Conservation (phyloP, 2,113 vertebrate species). For the Mixornis gularis region DNA sequence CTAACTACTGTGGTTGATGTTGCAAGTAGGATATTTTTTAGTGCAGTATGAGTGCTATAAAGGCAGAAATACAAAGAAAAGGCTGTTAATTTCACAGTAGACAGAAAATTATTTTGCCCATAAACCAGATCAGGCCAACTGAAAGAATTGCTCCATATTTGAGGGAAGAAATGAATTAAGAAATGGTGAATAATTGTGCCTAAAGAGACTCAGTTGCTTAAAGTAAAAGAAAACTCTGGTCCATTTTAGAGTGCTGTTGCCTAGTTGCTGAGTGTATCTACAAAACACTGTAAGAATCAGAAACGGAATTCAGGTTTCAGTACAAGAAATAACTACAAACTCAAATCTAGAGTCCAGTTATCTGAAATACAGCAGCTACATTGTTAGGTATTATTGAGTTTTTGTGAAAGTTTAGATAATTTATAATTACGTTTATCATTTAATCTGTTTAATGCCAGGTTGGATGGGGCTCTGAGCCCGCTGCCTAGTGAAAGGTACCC, state of each 20-base stretch:
- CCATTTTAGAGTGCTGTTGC: not conserved
- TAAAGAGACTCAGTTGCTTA: conserved; percentile 4
- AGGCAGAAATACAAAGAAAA: not conserved
- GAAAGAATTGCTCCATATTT: not conserved
- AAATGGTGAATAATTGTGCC: not conserved
- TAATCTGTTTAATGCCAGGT: not conserved
- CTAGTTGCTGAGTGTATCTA: not conserved
- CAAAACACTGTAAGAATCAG: not conserved
- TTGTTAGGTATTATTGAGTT: not conserved
- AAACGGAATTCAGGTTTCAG: not conserved
- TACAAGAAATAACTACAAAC: not conserved
- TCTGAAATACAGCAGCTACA: not conserved
- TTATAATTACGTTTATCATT: not conserved
- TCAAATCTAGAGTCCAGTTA: not conserved
- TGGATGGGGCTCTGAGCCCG: not conserved
- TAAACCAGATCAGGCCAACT: not conserved
- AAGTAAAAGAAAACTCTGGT: not conserved
- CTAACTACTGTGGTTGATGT: not conserved
- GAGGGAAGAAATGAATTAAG: not conserved
- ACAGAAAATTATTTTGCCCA: not conserved
- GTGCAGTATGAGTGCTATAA: not conserved
- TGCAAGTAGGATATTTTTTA: not conserved
- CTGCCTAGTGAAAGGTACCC: not conserved
- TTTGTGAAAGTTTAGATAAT: not conserved
- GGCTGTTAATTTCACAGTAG: not conserved